Percentiles rank a stretch among this genome's conserved stretches.
Evolutionary conservation across 1,140 invertebrate genomes (phyloP).

Genomic region (Caenorhabditis inopinata): DNA sequence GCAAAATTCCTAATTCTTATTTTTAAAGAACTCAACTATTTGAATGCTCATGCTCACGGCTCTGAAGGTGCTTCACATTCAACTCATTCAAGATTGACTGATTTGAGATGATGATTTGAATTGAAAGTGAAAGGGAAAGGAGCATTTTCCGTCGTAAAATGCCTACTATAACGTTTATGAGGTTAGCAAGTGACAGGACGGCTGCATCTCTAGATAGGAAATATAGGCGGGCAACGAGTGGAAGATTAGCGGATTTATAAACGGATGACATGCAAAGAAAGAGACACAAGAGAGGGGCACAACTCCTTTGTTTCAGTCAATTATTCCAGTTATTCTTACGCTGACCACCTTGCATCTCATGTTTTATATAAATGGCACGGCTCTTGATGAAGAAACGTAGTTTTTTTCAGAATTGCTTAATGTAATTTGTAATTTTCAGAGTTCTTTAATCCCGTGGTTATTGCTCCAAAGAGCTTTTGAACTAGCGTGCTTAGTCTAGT

Average conservation of each 20-base stretch:
- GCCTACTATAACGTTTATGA: not conserved
- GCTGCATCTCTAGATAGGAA: not conserved
- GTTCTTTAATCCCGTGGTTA: too few relatives aligned
- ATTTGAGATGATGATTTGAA: conserved; percentile 19
- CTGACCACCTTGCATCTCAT: not conserved
- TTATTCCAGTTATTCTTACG: not conserved
- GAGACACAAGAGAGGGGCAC: too few relatives aligned
- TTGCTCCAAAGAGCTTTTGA: too few relatives aligned
- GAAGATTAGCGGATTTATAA: conserved; percentile 29
- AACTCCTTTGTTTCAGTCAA: not conserved
- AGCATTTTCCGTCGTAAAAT: not conserved
- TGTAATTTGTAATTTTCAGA: too few relatives aligned
- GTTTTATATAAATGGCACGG: too few relatives aligned
- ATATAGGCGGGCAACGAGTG: not conserved
- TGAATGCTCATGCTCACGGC: too few relatives aligned
- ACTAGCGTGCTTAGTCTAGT: too few relatives aligned
- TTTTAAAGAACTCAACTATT: too few relatives aligned
- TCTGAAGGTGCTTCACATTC: too few relatives aligned
- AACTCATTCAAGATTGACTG: not conserved
- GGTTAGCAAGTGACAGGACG: not conserved
- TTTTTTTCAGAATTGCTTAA: too few relatives aligned
- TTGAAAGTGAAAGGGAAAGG: not conserved
- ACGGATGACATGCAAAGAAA: conserved; percentile 18
- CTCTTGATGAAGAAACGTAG: too few relatives aligned
- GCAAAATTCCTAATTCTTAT: too few relatives aligned